These are phyloP conservation scores for Onychostoma macrolepis DNA, from an alignment of 2,113 vertebrate genomes.

Conservation along the genomic window DNA sequence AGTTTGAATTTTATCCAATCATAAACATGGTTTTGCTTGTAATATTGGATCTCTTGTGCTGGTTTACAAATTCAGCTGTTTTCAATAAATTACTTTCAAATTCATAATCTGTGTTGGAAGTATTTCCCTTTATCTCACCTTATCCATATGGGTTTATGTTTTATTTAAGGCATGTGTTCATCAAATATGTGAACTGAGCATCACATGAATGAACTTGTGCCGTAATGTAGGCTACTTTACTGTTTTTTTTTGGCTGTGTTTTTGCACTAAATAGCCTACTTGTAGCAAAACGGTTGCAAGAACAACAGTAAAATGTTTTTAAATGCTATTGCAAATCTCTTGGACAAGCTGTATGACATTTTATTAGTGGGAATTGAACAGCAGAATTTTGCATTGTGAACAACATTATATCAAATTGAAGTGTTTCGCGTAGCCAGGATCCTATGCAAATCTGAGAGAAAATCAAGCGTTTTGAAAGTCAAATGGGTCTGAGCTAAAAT, in stretches of 20 bases:
- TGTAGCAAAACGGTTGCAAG: not conserved
- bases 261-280: no score
- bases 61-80: not conserved
- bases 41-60: not conserved
- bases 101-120: not conserved
- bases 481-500: constrained; percentile 54
- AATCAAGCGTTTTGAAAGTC: constrained; percentile 64
- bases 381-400: not conserved
- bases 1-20: not conserved
- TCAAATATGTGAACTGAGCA: no score
- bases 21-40: not conserved
- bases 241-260: no score
- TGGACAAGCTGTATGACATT: no score
- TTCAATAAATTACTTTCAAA: not conserved
- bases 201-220: no score
- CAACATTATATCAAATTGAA: not conserved
- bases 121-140: no score
- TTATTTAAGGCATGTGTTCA: no score
- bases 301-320: no score
- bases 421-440: not conserved
- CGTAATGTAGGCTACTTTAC: no score
- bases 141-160: no score
- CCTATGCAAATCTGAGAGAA: constrained; percentile 65
- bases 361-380: no score
- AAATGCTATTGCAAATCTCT: no score